Base-by-base conservation (phyloP, 2,888 invertebrate genomes). In the Cosmia trapezina region DNA sequence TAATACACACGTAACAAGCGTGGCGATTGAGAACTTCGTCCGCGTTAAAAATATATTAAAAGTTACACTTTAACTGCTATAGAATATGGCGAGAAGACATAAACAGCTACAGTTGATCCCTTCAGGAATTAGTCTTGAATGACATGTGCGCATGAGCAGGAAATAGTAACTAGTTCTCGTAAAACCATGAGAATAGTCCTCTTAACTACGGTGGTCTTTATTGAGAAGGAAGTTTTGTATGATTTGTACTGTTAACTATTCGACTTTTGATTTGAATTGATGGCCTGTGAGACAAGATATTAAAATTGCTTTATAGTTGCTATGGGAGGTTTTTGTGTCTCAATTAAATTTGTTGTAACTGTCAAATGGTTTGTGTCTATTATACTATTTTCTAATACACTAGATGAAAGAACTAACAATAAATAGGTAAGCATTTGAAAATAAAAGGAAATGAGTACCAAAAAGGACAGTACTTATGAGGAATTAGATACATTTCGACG, bases 81-180 rank as follows among this genome's bases (percentile, higher is more conserved):
- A 73, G 83, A 88, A 90, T 89, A 87, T 81, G 85, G 86, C 90
- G 89, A 83, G 86, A 89, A 87, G 88, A 74, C 72, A 83, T 83
- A 70, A 81, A 80, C 49, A 37, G 41, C 14, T 53, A 64, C 64
- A 83, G 68, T 83, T 83, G 84, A 80, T 85, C 68, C 66, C 83
- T 68, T 76, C 64, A 76, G 84, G 85, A 89, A 90, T 91, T 84
- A 88, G 83, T 86, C 87, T 88, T 86, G 88, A 88, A 89, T 77
- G 88, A 89, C 89, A 88, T 81, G 83, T 89, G 89, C 83, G 84
- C 84, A 86, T 78, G 81, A 85, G 80, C 85, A 79, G 87, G 86
- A 86, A 84, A 80, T 78, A 72, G 69, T 81, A 43, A 79, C 66
- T 57, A 56, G 64, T 71, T 71, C 47, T 78, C 82, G 72, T 81